These are phyloP conservation scores for Parnassius mnemosyne DNA, from an alignment of 2,888 invertebrate species.

Conservation along the genomic window DNA sequence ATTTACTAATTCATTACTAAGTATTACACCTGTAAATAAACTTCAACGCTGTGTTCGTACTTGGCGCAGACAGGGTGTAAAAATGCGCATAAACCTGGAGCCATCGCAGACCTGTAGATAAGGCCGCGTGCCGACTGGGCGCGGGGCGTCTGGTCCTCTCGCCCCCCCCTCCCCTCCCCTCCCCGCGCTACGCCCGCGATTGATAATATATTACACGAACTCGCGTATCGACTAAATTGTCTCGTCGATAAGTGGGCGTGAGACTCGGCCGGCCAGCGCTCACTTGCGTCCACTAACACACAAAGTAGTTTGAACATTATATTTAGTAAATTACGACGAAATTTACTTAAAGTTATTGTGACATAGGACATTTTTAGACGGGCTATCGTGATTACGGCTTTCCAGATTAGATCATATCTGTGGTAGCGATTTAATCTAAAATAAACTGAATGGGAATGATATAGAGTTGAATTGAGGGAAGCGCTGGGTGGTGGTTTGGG, in stretches of 20 bases:
- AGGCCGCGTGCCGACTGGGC: slow-evolving; percentile 39
- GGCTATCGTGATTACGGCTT: neutral
- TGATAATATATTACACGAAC: slow-evolving; percentile 63
- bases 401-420: slow-evolving; percentile 7
- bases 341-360: neutral
- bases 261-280: slow-evolving; percentile 34
- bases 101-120: slow-evolving; percentile 47
- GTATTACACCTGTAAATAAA: no score
- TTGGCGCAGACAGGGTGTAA: no score
- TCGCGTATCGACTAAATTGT: slow-evolving; percentile 67
- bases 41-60: no score
- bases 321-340: neutral
- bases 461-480: neutral
- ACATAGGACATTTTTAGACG: slow-evolving; percentile 1
- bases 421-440: neutral
- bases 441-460: neutral
- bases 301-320: neutral
- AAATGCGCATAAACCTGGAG: slow-evolving; percentile 56
- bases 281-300: neutral
- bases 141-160: slow-evolving; percentile 37
- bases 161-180: neutral
- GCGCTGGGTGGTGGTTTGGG: neutral
- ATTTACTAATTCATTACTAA: no score
- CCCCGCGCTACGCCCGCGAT: slow-evolving; percentile 38
- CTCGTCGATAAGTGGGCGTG: slow-evolving; percentile 72